Evolutionary conservation across 2,797 vertebrate genomes (phyloP).

Genomic region (Prunella strophiata): DNA sequence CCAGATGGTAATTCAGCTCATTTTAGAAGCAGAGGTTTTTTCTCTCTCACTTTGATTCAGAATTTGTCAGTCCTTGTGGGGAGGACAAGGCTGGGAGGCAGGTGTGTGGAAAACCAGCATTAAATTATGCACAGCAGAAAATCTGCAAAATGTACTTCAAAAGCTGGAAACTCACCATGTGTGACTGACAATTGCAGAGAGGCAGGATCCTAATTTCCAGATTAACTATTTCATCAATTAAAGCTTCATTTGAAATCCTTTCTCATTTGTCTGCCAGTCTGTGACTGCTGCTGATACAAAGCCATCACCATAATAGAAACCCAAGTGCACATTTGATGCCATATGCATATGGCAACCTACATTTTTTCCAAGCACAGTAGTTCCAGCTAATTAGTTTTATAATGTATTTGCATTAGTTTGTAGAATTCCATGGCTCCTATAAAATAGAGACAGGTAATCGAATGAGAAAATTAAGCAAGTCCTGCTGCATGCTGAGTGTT

Average conservation of each 20-base stretch:
- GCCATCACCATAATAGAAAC: slow-evolving; percentile 21
- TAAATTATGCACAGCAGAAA: slow-evolving; percentile 45
- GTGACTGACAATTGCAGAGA: slow-evolving; percentile 23
- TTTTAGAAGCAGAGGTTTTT: neutral
- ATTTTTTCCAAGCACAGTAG: neutral
- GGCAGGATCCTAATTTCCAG: slow-evolving; percentile 40
- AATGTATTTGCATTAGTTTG: slow-evolving; percentile 20
- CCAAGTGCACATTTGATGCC: neutral
- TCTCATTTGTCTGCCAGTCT: slow-evolving; percentile 30
- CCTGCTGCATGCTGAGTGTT: neutral
- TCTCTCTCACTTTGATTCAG: neutral
- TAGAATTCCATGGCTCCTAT: slow-evolving; percentile 7
- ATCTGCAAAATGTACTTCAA: slow-evolving; percentile 40
- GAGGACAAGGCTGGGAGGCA: slow-evolving; percentile 20
- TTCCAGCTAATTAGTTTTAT: slow-evolving; percentile 43
- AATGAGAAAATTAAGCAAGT: slow-evolving; percentile 16
- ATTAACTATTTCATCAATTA: slow-evolving; percentile 57
- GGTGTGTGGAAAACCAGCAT: neutral
- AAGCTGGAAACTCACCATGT: slow-evolving; percentile 7
- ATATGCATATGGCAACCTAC: neutral
- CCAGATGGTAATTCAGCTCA: neutral
- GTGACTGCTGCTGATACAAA: slow-evolving; percentile 29
- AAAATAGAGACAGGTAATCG: slow-evolving; percentile 7
- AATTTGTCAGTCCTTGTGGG: slow-evolving; percentile 3
- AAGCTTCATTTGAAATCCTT: slow-evolving; percentile 25